Evolutionary conservation across 2,888 invertebrate species (phyloP).

Genomic region (Spilarctia lutea): DNA sequence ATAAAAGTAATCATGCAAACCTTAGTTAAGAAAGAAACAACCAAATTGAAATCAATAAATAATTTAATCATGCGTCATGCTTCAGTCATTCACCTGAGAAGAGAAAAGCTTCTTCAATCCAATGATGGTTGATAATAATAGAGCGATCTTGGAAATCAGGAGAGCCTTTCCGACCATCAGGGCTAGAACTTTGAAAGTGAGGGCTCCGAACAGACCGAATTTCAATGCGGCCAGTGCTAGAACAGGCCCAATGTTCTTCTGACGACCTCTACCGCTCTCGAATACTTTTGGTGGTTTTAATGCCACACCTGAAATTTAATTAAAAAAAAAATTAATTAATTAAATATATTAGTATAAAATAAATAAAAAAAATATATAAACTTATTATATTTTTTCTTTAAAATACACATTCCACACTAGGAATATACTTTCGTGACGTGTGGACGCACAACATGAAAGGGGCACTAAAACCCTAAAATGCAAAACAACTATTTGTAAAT

Average conservation of each 20-base stretch:
- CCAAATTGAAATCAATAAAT: slow-evolving; percentile 7
- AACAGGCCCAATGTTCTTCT: slow-evolving; percentile 91
- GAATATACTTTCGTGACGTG: too few species aligned
- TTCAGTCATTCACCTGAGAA: slow-evolving; percentile 85
- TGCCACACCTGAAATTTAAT: slow-evolving; percentile 89
- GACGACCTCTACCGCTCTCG: slow-evolving; percentile 90
- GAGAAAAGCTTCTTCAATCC: slow-evolving; percentile 94
- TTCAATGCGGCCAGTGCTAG: slow-evolving; percentile 93
- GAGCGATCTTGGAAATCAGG: slow-evolving; percentile 93
- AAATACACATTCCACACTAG: not conserved
- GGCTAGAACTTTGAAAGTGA: slow-evolving; percentile 93
- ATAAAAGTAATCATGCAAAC: slow-evolving; percentile 14
- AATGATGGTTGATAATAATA: slow-evolving; percentile 92
- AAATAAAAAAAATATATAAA: slow-evolving; percentile 23
- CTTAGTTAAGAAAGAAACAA: slow-evolving; percentile 35
- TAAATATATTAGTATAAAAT: slow-evolving; percentile 1
- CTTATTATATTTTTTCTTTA: too few species aligned
- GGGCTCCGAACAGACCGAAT: slow-evolving; percentile 92
- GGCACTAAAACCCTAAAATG: too few species aligned
- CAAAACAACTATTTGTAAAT: too few species aligned
- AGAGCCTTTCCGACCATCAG: slow-evolving; percentile 94
- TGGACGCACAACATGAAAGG: too few species aligned
- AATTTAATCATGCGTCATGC: slow-evolving; percentile 53
- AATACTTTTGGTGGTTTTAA: slow-evolving; percentile 87
- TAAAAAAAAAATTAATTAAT: slow-evolving; percentile 29